phyloP scores from a whole-genome alignment of 2,888 invertebrate species.

The Plagiodera versicolora region DNA sequence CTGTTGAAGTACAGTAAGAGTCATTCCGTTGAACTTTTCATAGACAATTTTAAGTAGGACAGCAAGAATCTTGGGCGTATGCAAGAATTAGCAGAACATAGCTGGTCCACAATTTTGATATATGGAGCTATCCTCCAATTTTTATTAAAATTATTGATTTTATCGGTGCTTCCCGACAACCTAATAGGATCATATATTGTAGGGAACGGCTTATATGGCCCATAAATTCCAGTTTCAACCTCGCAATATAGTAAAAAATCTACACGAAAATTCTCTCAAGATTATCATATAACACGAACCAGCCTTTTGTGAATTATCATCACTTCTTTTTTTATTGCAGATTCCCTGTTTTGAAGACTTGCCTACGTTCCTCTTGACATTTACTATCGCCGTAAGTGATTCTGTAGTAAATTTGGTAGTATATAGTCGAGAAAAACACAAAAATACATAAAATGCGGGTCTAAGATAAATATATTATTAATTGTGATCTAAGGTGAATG shows the following conservation, averaged over 20 bases:
- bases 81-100: slow-evolving; percentile 47
- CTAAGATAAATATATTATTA: no score
- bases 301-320: slow-evolving; percentile 22
- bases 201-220: slow-evolving; percentile 22
- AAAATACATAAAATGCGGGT: no score
- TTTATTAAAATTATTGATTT: slow-evolving; percentile 52
- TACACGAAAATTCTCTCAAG: slow-evolving; percentile 24
- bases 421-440: no score
- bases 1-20: slow-evolving; percentile 22
- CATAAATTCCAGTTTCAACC: slow-evolving; percentile 27
- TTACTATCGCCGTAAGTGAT: slow-evolving; percentile 30
- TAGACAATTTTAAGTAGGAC: slow-evolving; percentile 50
- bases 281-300: slow-evolving; percentile 22
- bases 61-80: slow-evolving; percentile 51
- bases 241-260: slow-evolving; percentile 26
- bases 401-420: slow-evolving; percentile 15
- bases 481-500: no score
- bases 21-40: slow-evolving; percentile 36
- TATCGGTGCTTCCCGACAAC: slow-evolving; percentile 21
- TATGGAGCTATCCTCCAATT: slow-evolving; percentile 48
- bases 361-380: slow-evolving; percentile 33
- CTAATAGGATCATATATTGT: slow-evolving; percentile 27
- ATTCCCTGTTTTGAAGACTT: slow-evolving; percentile 35
- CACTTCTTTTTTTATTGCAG: slow-evolving; percentile 33
- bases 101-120: slow-evolving; percentile 51